Evolutionary conservation across 2,113 vertebrate species (phyloP), one percentile per base, ranked within the genome.

Genomic region (Pluvialis apricaria): DNA sequence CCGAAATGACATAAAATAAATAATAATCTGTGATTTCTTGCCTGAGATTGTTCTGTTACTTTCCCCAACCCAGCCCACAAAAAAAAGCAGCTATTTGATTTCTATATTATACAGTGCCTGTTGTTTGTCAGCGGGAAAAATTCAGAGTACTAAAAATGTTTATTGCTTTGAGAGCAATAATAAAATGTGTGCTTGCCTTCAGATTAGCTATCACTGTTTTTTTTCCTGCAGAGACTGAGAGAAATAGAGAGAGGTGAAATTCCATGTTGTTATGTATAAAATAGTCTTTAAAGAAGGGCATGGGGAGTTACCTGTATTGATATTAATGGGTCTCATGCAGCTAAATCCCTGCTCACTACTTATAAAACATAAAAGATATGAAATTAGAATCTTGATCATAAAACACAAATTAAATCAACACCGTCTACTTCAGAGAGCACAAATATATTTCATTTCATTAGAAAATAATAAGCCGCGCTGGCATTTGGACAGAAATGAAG

Each of bases 391-490:
- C 66, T 87, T 85, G 58, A 85, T 87, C 73, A 87, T 76, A 94
- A 92, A 95, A 36, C n/a, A 83, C 69, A 91, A 92, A 96, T 95
- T 88, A 91, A 92, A 91, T 91, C 83, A 95, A 92, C 94, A 91
- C 25, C 36, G 49, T 72, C 44, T 87, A 40, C 19, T 92, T 94
- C 62, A 87, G 77, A 91, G 57, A 85, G 52, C 28, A 60, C 0
- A 11, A 95, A 89, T 52, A 58, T 57, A 84, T 94, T 92, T 91
- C 26, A 90, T 68, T 94, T 93, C 83, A 96, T 91, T 95, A 91
- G 61, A 87, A 92, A 96, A 92, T 86, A 94, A 84, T 86, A 90
- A 79, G 52, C 54, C 49, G 69, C 0, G 0, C 13, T 69, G 61
- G 49, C 73, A 93, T 70, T 93, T 75, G 85, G 42, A 73, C 55